phyloP scores from a whole-genome alignment of 2,113 vertebrate genomes.

The Alectura lathami region DNA sequence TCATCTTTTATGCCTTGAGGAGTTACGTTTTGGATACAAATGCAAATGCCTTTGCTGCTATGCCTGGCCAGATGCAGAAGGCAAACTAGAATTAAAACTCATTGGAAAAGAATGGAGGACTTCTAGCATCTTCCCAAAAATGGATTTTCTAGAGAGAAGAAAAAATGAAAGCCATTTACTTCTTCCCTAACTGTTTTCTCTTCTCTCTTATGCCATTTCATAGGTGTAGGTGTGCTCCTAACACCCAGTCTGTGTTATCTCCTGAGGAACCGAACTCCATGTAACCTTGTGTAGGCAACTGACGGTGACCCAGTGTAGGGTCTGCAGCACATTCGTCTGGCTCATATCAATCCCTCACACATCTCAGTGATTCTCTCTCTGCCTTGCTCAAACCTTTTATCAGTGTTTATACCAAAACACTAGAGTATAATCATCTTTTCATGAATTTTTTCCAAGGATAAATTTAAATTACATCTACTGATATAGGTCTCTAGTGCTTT shows the following conservation, averaged over 20 bases:
- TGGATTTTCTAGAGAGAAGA: neutral
- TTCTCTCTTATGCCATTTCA: neutral
- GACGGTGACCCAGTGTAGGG: neutral
- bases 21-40: neutral
- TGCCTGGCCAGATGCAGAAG: neutral
- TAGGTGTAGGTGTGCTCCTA: neutral
- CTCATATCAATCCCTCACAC: neutral
- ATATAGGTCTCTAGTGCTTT: neutral
- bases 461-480: neutral
- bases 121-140: neutral
- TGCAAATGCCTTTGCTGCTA: neutral
- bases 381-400: neutral
- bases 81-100: neutral
- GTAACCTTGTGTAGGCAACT: neutral
- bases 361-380: neutral
- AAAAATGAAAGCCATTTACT: neutral
- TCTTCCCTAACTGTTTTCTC: neutral
- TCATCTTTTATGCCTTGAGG: neutral
- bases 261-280: neutral
- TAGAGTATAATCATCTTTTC: neutral
- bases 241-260: neutral
- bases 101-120: neutral
- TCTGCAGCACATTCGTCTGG: neutral
- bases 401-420: neutral
- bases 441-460: neutral